A percentile compares a stretch with the other conserved stretches of the same genome.
phyloP scores from a whole-genome alignment of 2,797 vertebrate species.

The Dallia pectoralis region DNA sequence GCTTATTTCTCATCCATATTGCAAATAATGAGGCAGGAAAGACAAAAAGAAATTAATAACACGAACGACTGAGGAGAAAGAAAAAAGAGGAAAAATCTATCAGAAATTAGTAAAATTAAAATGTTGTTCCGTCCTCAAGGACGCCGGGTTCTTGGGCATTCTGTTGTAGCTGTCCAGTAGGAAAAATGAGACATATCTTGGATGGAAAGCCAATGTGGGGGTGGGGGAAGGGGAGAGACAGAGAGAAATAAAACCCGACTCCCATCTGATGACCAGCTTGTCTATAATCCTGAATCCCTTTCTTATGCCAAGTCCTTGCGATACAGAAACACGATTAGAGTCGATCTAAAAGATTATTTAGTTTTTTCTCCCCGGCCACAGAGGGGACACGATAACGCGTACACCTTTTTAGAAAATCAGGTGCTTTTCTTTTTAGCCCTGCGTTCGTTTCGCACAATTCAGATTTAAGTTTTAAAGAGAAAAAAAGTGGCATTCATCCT shows the following conservation, averaged over 20 bases:
- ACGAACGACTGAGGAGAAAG: slow-evolving; percentile 37
- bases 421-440: slow-evolving; percentile 52
- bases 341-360: slow-evolving; percentile 62
- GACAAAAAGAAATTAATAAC: slow-evolving; percentile 17
- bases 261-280: slow-evolving; percentile 85
- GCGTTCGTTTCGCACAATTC: slow-evolving; percentile 44
- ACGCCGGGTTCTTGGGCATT: slow-evolving; percentile 64
- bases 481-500: slow-evolving; percentile 38
- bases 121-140: slow-evolving; percentile 61
- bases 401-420: slow-evolving; percentile 54
- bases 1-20: slow-evolving; percentile 29
- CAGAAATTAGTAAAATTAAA: slow-evolving; percentile 67
- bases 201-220: slow-evolving; percentile 59
- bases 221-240: slow-evolving; percentile 33
- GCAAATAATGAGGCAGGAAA: slow-evolving; percentile 61
- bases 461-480: slow-evolving; percentile 44
- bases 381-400: slow-evolving; percentile 38
- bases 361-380: slow-evolving; percentile 40
- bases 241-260: slow-evolving; percentile 74
- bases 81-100: slow-evolving; percentile 55
- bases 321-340: slow-evolving; percentile 73
- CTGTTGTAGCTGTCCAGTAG: slow-evolving; percentile 65
- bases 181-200: slow-evolving; percentile 66
- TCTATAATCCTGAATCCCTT: slow-evolving; percentile 71
- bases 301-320: slow-evolving; percentile 72